A percentile compares a stretch with the other conserved stretches of the same genome.
Conservation (phyloP, 2,888 invertebrate genomes). For the Malthinus seriepunctatus region DNA sequence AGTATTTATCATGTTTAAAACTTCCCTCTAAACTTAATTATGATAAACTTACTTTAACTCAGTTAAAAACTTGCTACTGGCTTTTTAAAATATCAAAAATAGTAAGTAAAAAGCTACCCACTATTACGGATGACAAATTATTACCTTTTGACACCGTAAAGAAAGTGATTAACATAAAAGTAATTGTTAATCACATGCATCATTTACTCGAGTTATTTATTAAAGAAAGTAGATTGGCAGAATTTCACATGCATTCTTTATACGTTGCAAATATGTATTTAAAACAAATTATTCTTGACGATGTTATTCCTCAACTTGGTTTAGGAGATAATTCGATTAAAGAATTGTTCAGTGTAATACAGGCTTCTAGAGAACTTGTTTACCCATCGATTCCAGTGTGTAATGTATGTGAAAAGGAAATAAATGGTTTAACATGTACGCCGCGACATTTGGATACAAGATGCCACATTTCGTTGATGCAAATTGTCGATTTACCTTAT, state of each 20-base stretch:
- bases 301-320: conserved; percentile 43
- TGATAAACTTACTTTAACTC: conserved; percentile 40
- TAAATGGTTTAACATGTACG: conserved; percentile 46
- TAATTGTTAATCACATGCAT: conserved; percentile 41
- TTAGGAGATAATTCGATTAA: conserved; percentile 44
- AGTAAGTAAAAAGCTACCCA: conserved; percentile 40
- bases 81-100: conserved; percentile 46
- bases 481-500: conserved; percentile 43
- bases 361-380: conserved; percentile 42
- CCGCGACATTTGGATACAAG: conserved; percentile 46
- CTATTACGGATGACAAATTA: conserved; percentile 40
- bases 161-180: conserved; percentile 45
- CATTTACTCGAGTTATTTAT: conserved; percentile 38
- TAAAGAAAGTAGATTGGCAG: conserved; percentile 33
- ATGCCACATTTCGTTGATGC: conserved; percentile 49
- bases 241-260: conserved; percentile 45
- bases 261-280: conserved; percentile 46
- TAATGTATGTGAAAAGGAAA: conserved; percentile 48
- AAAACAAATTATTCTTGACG: conserved; percentile 44
- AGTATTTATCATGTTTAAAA: conserved; percentile 45
- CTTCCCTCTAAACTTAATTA: conserved; percentile 41
- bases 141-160: conserved; percentile 45
- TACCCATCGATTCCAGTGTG: conserved; percentile 45
- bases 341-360: conserved; percentile 42
- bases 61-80: conserved; percentile 44